phyloP scores from a whole-genome alignment of 2,113 vertebrate genomes.

The Cephalopterus ornatus region DNA sequence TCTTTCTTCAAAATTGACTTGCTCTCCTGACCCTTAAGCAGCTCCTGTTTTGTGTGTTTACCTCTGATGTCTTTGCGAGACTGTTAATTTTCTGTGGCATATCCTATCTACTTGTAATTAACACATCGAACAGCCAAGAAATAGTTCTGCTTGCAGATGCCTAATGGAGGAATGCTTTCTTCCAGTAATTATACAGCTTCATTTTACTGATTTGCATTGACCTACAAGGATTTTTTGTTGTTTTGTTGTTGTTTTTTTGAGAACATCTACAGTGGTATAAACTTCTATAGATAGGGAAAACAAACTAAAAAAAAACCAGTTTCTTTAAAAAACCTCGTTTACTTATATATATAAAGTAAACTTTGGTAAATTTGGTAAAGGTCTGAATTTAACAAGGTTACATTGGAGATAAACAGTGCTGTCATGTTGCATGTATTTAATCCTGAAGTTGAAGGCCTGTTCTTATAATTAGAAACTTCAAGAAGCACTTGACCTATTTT shows the following conservation, averaged over 20 bases:
- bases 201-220: constrained; percentile 41
- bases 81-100: constrained; percentile 80
- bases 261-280: not conserved
- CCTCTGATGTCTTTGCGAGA: constrained; percentile 73
- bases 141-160: constrained; percentile 69
- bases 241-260: not conserved
- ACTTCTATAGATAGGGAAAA: not conserved
- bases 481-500: constrained; percentile 47
- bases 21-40: constrained; percentile 75
- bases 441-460: constrained; percentile 22
- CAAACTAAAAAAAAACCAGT: not conserved
- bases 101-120: constrained; percentile 80
- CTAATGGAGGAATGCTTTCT: constrained; percentile 68
- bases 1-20: constrained; percentile 79
- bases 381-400: not conserved
- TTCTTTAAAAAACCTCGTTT: not conserved
- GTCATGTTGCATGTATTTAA: not conserved
- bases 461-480: constrained; percentile 63
- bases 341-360: not conserved
- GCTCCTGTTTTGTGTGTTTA: constrained; percentile 77
- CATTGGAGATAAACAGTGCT: constrained; percentile 2
- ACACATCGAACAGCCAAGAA: constrained; percentile 71
- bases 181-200: constrained; percentile 66
- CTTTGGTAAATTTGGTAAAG: not conserved
- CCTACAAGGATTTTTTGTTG: not conserved